Evolutionary conservation across 1,140 invertebrate species (phyloP).

Genomic region (Drosophila athabasca): DNA sequence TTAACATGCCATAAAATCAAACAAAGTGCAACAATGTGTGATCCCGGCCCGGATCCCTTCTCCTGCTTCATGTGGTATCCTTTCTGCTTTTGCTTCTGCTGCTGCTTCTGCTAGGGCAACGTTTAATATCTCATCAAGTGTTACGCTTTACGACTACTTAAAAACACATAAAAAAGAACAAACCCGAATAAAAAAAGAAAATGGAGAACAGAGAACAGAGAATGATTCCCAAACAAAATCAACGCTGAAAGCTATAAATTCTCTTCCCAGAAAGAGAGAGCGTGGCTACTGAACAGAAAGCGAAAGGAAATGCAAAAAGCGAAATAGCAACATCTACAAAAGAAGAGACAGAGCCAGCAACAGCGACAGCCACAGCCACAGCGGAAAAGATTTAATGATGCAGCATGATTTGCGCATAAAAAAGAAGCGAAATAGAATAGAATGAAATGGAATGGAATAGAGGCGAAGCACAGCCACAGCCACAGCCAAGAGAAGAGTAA

Average conservation of each 20-base stretch:
- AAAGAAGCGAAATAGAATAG: constrained; percentile 57
- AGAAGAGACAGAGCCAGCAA: constrained; percentile 17
- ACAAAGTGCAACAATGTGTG: constrained; percentile 67
- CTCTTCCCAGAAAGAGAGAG: constrained; percentile 65
- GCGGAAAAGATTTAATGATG: constrained; percentile 74
- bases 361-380: constrained; percentile 48
- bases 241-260: constrained; percentile 80
- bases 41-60: constrained; percentile 4
- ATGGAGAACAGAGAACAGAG: constrained; percentile 4
- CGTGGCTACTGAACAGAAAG: constrained; percentile 64
- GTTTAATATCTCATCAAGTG: constrained; percentile 82
- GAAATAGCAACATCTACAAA: constrained; percentile 35
- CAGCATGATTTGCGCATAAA: constrained; percentile 82
- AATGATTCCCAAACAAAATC: constrained; percentile 60
- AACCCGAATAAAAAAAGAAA: constrained; percentile 36
- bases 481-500: background rate
- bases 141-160: constrained; percentile 81
- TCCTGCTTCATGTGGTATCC: constrained; percentile 22
- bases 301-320: constrained; percentile 72
- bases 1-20: constrained; percentile 79
- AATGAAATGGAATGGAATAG: constrained; percentile 40
- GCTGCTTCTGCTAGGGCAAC: constrained; percentile 22
- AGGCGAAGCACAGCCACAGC: constrained; percentile 1
- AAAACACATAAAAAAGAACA: constrained; percentile 74
- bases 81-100: constrained; percentile 19